Conservation (phyloP, 2,888 invertebrate genomes). For the Folsomia manolachei region DNA sequence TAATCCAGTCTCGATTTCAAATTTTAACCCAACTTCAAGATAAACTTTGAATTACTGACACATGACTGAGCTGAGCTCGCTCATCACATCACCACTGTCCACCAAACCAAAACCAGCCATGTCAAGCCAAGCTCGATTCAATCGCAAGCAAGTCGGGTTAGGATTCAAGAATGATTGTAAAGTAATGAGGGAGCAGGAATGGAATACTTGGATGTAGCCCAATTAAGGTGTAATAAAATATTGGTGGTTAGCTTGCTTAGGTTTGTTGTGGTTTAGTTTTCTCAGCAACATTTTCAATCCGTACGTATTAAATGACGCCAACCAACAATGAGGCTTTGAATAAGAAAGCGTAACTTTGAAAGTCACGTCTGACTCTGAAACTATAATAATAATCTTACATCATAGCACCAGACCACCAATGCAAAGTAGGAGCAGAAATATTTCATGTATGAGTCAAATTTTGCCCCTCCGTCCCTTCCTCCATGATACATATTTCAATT, state of each 20-base stretch:
- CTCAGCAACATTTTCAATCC: constrained; percentile 5
- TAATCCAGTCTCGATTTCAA: constrained; percentile 15
- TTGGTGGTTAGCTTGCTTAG: constrained; percentile 1
- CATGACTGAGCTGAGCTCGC: not conserved
- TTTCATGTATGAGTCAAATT: not conserved
- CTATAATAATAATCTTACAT: not conserved
- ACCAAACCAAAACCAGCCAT: not conserved
- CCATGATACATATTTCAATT: not conserved
- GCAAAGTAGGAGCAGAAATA: no score
- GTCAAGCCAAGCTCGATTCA: not conserved
- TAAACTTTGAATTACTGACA: constrained; percentile 10
- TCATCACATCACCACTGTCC: not conserved
- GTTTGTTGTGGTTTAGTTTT: constrained; percentile 2
- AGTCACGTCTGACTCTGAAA: not conserved
- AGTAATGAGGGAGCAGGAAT: constrained; percentile 1
- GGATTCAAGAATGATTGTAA: not conserved
- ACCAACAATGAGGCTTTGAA: not conserved
- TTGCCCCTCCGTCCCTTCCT: not conserved
- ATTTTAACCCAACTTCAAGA: not conserved
- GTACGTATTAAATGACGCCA: constrained; percentile 7
- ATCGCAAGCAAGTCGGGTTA: no score
- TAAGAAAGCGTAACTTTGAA: not conserved
- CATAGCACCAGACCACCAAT: not conserved
- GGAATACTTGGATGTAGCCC: constrained; percentile 6
- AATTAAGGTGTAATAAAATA: constrained; percentile 24